Percentiles rank a stretch among this genome's conserved stretches.
Conservation (phyloP, 2,888 invertebrate species). For the Molanna angustata region DNA sequence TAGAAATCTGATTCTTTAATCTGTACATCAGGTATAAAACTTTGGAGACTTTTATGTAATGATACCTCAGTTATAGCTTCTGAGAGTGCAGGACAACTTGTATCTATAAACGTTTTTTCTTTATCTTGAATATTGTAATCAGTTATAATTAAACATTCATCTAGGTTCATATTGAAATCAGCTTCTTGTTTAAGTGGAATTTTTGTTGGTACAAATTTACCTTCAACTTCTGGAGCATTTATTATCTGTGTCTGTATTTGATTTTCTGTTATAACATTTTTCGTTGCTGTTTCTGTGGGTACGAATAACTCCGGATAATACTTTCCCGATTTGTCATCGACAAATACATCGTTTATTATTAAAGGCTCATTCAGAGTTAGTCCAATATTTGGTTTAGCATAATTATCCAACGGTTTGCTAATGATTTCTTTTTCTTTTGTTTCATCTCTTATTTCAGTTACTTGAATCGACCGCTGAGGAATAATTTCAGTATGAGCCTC, state of each 20-base stretch:
- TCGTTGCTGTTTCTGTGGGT: conserved; percentile 71
- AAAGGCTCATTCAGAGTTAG: conserved; percentile 63
- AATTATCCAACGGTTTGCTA: conserved; percentile 45
- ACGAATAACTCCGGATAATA: conserved; percentile 77
- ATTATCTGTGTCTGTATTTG: conserved; percentile 64
- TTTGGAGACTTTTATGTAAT: conserved; percentile 55
- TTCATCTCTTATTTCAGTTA: conserved; percentile 64
- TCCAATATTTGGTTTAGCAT: conserved; percentile 59
- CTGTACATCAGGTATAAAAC: conserved; percentile 62
- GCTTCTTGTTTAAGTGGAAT: conserved; percentile 62
- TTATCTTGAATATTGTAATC: conserved; percentile 62
- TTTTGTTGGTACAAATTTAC: conserved; percentile 56
- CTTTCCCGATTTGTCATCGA: conserved; percentile 71
- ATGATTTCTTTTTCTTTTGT: conserved; percentile 58
- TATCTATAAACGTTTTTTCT: conserved; percentile 55
- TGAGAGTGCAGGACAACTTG: conserved; percentile 40
- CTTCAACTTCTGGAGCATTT: conserved; percentile 68
- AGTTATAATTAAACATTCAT: conserved; percentile 58
- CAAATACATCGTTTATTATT: conserved; percentile 64
- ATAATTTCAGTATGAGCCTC: conserved; percentile 49
- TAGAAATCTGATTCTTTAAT: conserved; percentile 60
- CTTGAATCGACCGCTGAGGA: conserved; percentile 61
- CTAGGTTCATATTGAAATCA: conserved; percentile 55
- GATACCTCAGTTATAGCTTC: conserved; percentile 44
- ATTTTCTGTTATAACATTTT: conserved; percentile 63